A percentile compares a stretch with the other conserved stretches of the same genome.
Conservation (phyloP, 1,140 invertebrate species). For the Spodoptera frugiperda region DNA sequence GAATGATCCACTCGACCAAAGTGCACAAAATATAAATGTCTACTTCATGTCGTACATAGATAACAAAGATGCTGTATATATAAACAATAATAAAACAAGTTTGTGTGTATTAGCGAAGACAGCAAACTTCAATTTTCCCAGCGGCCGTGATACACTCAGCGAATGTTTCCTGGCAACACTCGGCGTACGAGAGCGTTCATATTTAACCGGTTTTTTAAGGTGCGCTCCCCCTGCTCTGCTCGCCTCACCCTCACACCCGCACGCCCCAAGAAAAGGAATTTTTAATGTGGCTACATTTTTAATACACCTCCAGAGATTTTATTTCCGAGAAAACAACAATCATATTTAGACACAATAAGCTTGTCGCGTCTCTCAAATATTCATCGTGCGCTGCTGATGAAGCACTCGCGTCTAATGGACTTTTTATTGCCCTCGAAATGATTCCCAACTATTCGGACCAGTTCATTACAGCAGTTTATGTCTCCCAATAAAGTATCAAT, state of each 20-base stretch:
- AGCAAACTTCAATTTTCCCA: constrained; percentile 8
- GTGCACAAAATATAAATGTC: too few relatives aligned
- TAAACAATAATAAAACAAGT: too few relatives aligned
- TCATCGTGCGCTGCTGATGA: constrained; percentile 1
- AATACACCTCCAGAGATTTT: constrained; percentile 35
- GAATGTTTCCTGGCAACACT: constrained; percentile 8
- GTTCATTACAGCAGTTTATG: constrained; percentile 22
- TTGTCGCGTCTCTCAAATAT: constrained; percentile 16
- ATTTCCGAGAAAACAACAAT: constrained; percentile 45
- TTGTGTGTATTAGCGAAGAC: background rate
- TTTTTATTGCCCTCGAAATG: constrained; percentile 6
- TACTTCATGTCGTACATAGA: too few relatives aligned
- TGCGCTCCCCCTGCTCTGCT: background rate
- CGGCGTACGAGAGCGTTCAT: constrained; percentile 39
- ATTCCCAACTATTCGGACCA: constrained; percentile 9
- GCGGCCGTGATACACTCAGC: background rate
- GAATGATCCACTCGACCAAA: too few relatives aligned
- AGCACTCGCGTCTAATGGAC: background rate
- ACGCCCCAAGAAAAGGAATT: constrained; percentile 42
- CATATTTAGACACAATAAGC: constrained; percentile 21
- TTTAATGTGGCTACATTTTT: constrained; percentile 45
- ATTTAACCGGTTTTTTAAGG: constrained; percentile 46
- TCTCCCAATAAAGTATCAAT: constrained; percentile 3
- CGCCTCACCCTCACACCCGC: background rate
- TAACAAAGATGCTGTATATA: too few relatives aligned